Evolutionary conservation across 2,113 vertebrate species (phyloP).

Genomic region (Gorsachius goisagi): DNA sequence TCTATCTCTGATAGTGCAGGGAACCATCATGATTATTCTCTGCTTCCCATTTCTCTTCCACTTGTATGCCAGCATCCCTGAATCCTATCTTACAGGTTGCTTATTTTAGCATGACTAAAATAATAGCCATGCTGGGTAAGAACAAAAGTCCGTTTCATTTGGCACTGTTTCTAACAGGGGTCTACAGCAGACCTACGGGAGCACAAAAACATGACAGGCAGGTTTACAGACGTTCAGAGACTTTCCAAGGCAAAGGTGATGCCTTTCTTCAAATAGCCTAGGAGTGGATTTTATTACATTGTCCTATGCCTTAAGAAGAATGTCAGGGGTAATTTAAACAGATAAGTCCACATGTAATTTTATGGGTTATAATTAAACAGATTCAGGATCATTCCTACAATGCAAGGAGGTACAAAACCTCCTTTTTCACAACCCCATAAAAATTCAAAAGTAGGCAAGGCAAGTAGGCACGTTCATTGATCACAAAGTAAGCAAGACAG

Average conservation of each 20-base stretch:
- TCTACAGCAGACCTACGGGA: not conserved
- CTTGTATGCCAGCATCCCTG: not conserved
- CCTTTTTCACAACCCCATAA: not conserved
- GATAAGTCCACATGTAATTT: not conserved
- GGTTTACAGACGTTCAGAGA: not conserved
- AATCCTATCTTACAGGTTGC: accelerated
- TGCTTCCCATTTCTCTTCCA: not conserved
- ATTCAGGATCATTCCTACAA: not conserved
- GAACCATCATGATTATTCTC: not conserved
- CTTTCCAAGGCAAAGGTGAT: not conserved
- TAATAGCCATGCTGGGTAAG: not conserved
- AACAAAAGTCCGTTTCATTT: not conserved
- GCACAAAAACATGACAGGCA: not conserved
- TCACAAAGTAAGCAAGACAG: not conserved
- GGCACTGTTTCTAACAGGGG: not conserved
- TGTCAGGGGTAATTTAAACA: not conserved
- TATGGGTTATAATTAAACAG: not conserved
- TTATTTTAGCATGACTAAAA: not conserved
- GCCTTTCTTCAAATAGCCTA: not conserved
- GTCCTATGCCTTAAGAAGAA: not conserved
- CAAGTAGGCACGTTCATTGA: not conserved
- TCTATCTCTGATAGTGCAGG: not conserved
- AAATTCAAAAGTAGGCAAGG: not conserved
- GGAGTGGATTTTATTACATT: not conserved
- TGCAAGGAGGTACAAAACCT: not conserved